These are phyloP conservation scores for Malachius bipustulatus DNA, from an alignment of 2,888 invertebrate genomes.

Conservation along the genomic window DNA sequence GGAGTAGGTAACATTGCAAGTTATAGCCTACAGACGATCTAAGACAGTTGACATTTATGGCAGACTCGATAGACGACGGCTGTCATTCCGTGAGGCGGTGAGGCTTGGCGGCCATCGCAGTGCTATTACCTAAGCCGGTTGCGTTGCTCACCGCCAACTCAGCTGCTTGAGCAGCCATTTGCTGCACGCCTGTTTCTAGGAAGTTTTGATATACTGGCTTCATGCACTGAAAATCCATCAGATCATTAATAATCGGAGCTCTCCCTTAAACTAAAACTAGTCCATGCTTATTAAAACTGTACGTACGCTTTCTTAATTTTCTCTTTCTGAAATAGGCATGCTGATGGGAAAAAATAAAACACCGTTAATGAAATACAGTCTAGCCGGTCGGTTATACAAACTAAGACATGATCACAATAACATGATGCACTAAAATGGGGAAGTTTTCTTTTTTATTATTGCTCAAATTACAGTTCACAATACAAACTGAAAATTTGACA, in stretches of 20 bases:
- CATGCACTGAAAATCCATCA: slow-evolving; percentile 57
- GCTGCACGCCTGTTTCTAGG: slow-evolving; percentile 72
- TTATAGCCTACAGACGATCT: slow-evolving; percentile 13
- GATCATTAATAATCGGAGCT: too few species aligned
- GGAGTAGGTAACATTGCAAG: slow-evolving; percentile 25
- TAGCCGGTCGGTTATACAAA: too few species aligned
- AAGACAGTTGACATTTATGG: slow-evolving; percentile 17
- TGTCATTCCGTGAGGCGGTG: slow-evolving; percentile 25
- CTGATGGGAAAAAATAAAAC: slow-evolving; percentile 24
- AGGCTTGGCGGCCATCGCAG: slow-evolving; percentile 25
- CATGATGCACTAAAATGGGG: too few species aligned
- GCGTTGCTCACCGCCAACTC: slow-evolving; percentile 51
- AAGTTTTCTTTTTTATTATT: too few species aligned
- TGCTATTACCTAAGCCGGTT: slow-evolving; percentile 25
- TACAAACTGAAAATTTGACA: too few species aligned
- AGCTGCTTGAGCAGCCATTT: slow-evolving; percentile 67
- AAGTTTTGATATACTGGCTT: slow-evolving; percentile 71
- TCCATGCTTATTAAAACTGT: slow-evolving; percentile 14
- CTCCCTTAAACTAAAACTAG: too few species aligned
- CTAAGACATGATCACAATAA: too few species aligned
- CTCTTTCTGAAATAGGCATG: slow-evolving; percentile 39
- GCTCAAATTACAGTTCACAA: too few species aligned
- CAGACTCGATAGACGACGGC: slow-evolving; percentile 19
- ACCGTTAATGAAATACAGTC: too few species aligned
- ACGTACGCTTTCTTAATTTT: slow-evolving; percentile 38